Evolutionary conservation across 1,140 invertebrate genomes (phyloP).

Genomic region (Rhynchophorus ferrugineus): DNA sequence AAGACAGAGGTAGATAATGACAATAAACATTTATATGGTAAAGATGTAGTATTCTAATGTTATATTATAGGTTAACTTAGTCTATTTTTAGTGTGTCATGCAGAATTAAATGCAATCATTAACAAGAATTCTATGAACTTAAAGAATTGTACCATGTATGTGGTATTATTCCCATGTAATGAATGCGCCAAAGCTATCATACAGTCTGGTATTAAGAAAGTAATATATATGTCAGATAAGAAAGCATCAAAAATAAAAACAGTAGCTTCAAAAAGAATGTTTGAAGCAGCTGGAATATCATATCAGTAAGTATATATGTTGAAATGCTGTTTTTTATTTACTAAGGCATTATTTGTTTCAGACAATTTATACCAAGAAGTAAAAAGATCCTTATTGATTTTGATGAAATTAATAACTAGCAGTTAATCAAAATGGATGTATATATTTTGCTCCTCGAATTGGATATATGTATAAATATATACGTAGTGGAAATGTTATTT

Average conservation of each 20-base stretch:
- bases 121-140: constrained; percentile 80
- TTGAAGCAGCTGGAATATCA: constrained; percentile 64
- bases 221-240: constrained; percentile 79
- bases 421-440: too few relatives aligned
- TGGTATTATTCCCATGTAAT: constrained; percentile 88
- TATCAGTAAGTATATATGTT: constrained; percentile 46
- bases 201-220: constrained; percentile 78
- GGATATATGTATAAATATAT: too few relatives aligned
- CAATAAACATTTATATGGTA: constrained; percentile 81
- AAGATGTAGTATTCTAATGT: neutral
- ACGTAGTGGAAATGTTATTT: too few relatives aligned
- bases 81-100: constrained; percentile 80
- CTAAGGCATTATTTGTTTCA: constrained; percentile 37
- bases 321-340: neutral
- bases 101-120: constrained; percentile 93
- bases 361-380: constrained; percentile 57
- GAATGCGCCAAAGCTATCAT: constrained; percentile 97
- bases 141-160: constrained; percentile 76
- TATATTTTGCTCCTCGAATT: too few relatives aligned
- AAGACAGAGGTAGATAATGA: constrained; percentile 47
- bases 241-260: constrained; percentile 58
- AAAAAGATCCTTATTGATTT: constrained; percentile 64
- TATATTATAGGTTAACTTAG: constrained; percentile 4
- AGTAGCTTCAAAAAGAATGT: constrained; percentile 70
- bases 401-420: constrained; percentile 49